Conservation (phyloP, 2,113 vertebrate genomes). For the Silurus glanis region DNA sequence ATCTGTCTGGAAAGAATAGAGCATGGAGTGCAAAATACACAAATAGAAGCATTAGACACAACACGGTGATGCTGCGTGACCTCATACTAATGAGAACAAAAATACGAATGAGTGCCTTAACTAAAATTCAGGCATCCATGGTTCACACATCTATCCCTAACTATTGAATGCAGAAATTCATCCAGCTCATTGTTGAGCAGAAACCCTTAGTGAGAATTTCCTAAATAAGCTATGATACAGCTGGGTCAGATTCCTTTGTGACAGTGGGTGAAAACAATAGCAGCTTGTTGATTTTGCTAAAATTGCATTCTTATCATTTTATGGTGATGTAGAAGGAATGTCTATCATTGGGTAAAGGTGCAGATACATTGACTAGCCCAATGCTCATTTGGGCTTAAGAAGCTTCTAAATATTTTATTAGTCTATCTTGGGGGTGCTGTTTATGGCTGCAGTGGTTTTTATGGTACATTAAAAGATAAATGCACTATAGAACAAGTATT, state of each 20-base stretch:
- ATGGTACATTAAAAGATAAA: not conserved
- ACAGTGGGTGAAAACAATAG: not conserved
- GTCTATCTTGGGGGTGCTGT: conserved; percentile 12
- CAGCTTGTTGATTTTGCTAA: not conserved
- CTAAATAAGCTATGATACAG: not conserved
- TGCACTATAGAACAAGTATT: not conserved
- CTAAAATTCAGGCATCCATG: conserved; percentile 17
- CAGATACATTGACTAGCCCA: conserved; percentile 44
- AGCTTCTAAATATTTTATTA: conserved; percentile 31
- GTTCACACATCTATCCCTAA: conserved; percentile 3
- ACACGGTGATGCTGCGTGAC: conserved; percentile 21
- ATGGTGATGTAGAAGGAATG: not conserved
- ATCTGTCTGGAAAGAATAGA: not conserved
- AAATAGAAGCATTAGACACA: conserved; percentile 30
- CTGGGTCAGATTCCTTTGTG: not conserved
- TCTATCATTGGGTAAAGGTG: conserved; percentile 46
- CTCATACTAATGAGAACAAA: conserved; percentile 40
- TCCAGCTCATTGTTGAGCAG: not conserved
- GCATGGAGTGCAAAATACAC: conserved; percentile 15
- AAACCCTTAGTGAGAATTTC: not conserved
- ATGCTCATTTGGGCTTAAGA: conserved; percentile 32
- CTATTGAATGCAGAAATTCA: not conserved
- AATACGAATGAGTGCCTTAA: conserved; percentile 26
- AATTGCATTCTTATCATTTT: not conserved
- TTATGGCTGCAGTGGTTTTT: not conserved